These are phyloP conservation scores for Agrypnia vestita DNA, from an alignment of 1,140 invertebrate genomes.

Conservation along the genomic window DNA sequence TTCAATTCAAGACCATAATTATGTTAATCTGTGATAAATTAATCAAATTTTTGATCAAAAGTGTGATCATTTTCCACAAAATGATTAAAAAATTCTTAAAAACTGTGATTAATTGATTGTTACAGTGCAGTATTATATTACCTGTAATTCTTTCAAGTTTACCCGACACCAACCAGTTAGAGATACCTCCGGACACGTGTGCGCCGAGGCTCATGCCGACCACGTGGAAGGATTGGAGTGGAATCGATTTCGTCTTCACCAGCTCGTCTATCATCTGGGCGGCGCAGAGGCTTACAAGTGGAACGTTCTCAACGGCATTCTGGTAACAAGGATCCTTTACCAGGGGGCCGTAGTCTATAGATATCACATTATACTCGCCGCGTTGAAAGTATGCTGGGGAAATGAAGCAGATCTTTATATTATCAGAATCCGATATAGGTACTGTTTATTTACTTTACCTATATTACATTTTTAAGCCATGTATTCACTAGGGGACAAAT, in stretches of 20 bases:
- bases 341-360: conserved; percentile 75
- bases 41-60: too few relatives aligned
- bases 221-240: conserved; percentile 81
- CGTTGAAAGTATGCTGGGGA: conserved; percentile 72
- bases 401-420: too few relatives aligned
- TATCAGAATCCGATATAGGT: too few relatives aligned
- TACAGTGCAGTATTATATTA: too few relatives aligned
- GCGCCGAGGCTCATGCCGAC: conserved; percentile 95
- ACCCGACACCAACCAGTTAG: conserved; percentile 73
- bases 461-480: too few relatives aligned
- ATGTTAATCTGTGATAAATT: too few relatives aligned
- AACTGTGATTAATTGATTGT: too few relatives aligned
- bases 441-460: too few relatives aligned
- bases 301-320: conserved; percentile 73
- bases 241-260: conserved; percentile 72
- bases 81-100: too few relatives aligned
- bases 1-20: too few relatives aligned
- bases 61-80: too few relatives aligned
- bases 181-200: conserved; percentile 88
- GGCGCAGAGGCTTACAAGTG: conserved; percentile 73
- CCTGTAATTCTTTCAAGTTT: conserved; percentile 73
- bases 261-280: conserved; percentile 79
- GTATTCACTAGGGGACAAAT: too few relatives aligned
- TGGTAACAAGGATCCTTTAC: conserved; percentile 75
- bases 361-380: conserved; percentile 76